A percentile compares a stretch with the other conserved stretches of the same genome.
Conservation (phyloP, 2,113 vertebrate species). For the Trachemys scripta region DNA sequence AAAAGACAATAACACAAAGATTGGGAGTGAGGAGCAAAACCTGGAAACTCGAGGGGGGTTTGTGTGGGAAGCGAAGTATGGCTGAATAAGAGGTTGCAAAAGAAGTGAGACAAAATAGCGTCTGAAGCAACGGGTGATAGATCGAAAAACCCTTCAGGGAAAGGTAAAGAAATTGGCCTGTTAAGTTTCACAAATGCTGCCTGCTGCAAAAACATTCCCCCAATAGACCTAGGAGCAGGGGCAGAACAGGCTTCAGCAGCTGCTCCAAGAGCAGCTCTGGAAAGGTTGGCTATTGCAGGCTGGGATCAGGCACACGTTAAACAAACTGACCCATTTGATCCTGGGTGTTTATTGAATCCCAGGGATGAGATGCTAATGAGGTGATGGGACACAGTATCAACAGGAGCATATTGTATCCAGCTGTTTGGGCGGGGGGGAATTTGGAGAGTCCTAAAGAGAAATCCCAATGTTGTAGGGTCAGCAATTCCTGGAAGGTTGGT, state of each 20-base stretch:
- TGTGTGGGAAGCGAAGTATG: accelerated
- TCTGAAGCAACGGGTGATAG: not conserved
- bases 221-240: not conserved
- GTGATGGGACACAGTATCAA: not conserved
- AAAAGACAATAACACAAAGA: not conserved
- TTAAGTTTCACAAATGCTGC: not conserved
- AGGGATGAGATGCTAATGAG: not conserved
- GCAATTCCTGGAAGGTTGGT: not conserved
- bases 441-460: not conserved
- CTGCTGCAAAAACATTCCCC: not conserved
- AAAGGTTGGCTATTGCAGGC: not conserved
- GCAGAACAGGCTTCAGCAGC: not conserved
- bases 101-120: not conserved
- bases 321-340: not conserved
- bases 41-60: not conserved
- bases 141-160: not conserved
- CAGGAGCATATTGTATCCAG: not conserved
- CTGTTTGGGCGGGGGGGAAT: not conserved
- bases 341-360: not conserved
- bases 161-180: not conserved
- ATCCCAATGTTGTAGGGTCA: not conserved
- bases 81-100: not conserved
- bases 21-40: too few relatives aligned
- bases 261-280: not conserved
- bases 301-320: not conserved